These are phyloP conservation scores for Macropus fuliginosus DNA, from an alignment of 2,797 vertebrate genomes.

Conservation along the genomic window DNA sequence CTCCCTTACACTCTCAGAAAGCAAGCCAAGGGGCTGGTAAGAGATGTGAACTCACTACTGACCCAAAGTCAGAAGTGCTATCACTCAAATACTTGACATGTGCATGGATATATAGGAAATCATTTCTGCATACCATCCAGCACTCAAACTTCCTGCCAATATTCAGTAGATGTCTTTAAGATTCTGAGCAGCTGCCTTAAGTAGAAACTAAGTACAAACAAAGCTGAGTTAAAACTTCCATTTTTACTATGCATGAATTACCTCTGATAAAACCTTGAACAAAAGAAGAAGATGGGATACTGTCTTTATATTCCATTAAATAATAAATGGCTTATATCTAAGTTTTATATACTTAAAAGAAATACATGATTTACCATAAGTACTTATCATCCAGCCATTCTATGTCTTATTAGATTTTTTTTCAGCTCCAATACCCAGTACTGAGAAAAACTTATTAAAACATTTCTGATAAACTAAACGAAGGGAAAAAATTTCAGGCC, in stretches of 20 bases:
- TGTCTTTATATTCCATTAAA: background rate
- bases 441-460: slow-evolving; percentile 53
- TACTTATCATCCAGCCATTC: background rate
- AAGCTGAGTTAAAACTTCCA: background rate
- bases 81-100: slow-evolving; percentile 4
- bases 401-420: background rate
- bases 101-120: background rate
- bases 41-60: slow-evolving; percentile 3
- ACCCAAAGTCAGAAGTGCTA: slow-evolving; percentile 24
- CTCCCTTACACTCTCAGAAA: background rate
- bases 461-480: slow-evolving; percentile 42
- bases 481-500: slow-evolving; percentile 1
- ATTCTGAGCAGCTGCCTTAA: slow-evolving; percentile 12
- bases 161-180: background rate
- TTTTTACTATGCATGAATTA: background rate
- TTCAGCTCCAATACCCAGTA: slow-evolving; percentile 31
- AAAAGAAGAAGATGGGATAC: background rate
- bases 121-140: background rate
- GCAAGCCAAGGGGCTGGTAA: background rate
- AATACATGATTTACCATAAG: slow-evolving; percentile 13
- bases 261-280: background rate
- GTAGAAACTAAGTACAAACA: slow-evolving; percentile 7
- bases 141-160: background rate
- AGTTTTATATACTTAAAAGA: slow-evolving; percentile 26
- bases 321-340: background rate